A percentile compares a stretch with the other conserved stretches of the same genome.
phyloP scores from a whole-genome alignment of 2,113 vertebrate genomes.

The Pterophyllum scalare region DNA sequence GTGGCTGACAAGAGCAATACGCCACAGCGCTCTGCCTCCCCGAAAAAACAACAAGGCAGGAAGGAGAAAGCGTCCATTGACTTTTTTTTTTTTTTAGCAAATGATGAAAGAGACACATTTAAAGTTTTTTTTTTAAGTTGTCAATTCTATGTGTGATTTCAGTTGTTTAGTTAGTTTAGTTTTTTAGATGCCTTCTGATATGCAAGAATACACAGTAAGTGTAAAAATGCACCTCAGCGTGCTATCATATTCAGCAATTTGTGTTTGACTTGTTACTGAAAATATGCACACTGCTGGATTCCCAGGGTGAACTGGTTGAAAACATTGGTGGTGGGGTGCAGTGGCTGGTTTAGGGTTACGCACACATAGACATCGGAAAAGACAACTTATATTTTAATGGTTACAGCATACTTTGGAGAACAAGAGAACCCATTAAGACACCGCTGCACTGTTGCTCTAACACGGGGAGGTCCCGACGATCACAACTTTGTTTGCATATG shows the following conservation, averaged over 20 bases:
- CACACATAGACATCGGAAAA: constrained; percentile 27
- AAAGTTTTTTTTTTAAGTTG: neutral
- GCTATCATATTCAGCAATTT: constrained; percentile 13
- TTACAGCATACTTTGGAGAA: constrained; percentile 87
- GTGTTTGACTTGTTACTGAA: constrained; percentile 28
- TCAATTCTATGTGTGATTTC: neutral
- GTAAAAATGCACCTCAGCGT: neutral
- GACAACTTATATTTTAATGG: constrained; percentile 75
- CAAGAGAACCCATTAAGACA: constrained; percentile 78
- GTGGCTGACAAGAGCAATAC: constrained; percentile 88
- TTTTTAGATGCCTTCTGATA: neutral
- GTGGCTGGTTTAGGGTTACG: constrained; percentile 85
- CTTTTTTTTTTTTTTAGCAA: constrained; percentile 65
- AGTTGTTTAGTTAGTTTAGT: neutral
- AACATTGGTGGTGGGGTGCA: constrained; percentile 81
- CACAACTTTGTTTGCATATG: constrained; percentile 57
- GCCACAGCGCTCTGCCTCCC: constrained; percentile 75
- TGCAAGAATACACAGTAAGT: neutral
- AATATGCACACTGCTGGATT: constrained; percentile 74
- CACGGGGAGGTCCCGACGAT: constrained; percentile 61
- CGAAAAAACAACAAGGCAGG: constrained; percentile 65
- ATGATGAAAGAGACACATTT: constrained; percentile 32
- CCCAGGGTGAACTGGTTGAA: constrained; percentile 88
- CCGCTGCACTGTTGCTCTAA: constrained; percentile 74
- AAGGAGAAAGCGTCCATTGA: constrained; percentile 75